phyloP scores from a whole-genome alignment of 2,888 invertebrate genomes.

The Drosophila yooni region DNA sequence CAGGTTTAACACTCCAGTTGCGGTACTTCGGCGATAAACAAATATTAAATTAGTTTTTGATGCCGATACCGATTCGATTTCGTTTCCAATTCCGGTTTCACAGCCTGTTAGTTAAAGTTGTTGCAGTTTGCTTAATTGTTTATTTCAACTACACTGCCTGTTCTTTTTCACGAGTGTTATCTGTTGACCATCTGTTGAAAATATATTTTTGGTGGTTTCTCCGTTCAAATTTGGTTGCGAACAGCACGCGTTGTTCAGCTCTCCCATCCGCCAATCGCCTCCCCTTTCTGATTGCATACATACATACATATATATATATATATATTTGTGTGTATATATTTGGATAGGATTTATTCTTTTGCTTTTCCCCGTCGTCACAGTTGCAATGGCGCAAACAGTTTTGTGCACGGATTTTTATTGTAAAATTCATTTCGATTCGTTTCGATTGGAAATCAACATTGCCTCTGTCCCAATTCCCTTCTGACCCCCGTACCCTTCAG shows the following conservation, averaged over 20 bases:
- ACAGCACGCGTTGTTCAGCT: background rate
- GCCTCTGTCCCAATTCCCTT: background rate
- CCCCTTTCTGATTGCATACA: background rate
- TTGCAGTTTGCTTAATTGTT: background rate
- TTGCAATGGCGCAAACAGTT: constrained; percentile 50
- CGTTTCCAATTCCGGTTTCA: background rate
- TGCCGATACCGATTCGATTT: background rate
- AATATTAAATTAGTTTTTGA: background rate
- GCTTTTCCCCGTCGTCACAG: constrained; percentile 15
- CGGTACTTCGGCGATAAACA: background rate
- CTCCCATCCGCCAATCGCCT: no score
- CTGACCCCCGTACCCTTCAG: no score
- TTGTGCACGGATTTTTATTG: constrained; percentile 46
- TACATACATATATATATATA: background rate
- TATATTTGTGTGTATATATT: constrained; percentile 1
- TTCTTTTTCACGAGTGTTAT: background rate
- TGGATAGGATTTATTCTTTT: constrained; percentile 8
- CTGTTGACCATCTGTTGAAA: constrained; percentile 1
- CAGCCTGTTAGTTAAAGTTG: background rate
- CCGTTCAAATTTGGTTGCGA: constrained; percentile 16
- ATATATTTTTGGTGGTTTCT: constrained; percentile 2
- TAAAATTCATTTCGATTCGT: constrained; percentile 23
- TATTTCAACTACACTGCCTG: background rate
- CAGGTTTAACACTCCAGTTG: background rate
- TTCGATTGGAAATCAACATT: constrained; percentile 23